These are phyloP conservation scores for Vandiemenella viatica DNA, from an alignment of 2,888 invertebrate genomes.

Conservation along the genomic window DNA sequence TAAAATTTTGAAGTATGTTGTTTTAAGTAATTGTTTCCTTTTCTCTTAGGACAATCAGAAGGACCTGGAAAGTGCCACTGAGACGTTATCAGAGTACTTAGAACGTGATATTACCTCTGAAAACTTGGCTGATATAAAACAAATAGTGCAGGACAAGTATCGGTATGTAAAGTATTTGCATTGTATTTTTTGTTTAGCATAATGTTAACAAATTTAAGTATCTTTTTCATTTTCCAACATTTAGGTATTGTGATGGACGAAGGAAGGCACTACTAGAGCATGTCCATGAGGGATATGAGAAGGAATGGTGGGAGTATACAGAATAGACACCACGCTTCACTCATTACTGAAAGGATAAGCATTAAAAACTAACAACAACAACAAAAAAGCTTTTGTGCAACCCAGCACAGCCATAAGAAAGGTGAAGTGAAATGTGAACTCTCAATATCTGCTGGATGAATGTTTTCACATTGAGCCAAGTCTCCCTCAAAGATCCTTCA, in stretches of 20 bases:
- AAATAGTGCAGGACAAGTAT: slow-evolving; percentile 96
- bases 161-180: slow-evolving; percentile 46
- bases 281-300: slow-evolving; percentile 97
- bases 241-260: slow-evolving; percentile 93
- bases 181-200: background rate
- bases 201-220: background rate
- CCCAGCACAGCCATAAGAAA: too few species aligned
- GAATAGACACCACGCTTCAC: too few species aligned
- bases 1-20: too few species aligned
- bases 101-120: slow-evolving; percentile 96
- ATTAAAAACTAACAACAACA: too few species aligned
- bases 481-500: background rate
- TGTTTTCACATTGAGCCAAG: background rate
- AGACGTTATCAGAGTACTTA: slow-evolving; percentile 91
- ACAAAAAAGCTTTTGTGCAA: too few species aligned
- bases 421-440: too few species aligned
- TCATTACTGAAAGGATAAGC: too few species aligned
- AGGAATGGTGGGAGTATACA: slow-evolving; percentile 94
- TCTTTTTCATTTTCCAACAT: slow-evolving; percentile 13
- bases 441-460: too few species aligned
- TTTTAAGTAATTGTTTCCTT: background rate
- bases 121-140: slow-evolving; percentile 93
- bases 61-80: slow-evolving; percentile 94
- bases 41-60: slow-evolving; percentile 72
- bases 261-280: slow-evolving; percentile 91